phyloP scores from a whole-genome alignment of 2,888 invertebrate species.

The Lottia gigantea region DNA sequence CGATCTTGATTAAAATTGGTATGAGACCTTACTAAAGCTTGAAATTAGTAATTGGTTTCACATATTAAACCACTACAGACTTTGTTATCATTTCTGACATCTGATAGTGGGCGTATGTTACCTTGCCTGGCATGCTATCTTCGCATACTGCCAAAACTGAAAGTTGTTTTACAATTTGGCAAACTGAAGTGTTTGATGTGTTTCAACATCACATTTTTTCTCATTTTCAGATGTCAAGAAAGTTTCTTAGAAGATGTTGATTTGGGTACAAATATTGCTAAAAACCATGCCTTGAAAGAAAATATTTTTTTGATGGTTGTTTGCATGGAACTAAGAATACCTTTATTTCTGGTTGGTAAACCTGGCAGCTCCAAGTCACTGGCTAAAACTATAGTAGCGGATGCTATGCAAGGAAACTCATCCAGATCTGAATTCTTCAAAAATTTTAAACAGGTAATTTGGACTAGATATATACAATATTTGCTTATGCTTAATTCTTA shows the following conservation, averaged over 20 bases:
- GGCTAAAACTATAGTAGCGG: slow-evolving; percentile 63
- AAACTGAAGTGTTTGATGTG: too few relatives aligned
- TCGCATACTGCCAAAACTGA: too few relatives aligned
- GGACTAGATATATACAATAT: too few relatives aligned
- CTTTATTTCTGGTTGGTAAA: slow-evolving; percentile 66
- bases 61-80: too few relatives aligned
- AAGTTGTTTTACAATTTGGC: too few relatives aligned
- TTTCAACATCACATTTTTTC: not conserved
- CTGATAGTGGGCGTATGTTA: too few relatives aligned
- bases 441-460: slow-evolving; percentile 53
- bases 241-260: slow-evolving; percentile 54
- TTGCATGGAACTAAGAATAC: slow-evolving; percentile 65
- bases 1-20: too few relatives aligned
- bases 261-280: slow-evolving; percentile 56
- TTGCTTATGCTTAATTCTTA: too few relatives aligned
- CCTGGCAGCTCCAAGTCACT: slow-evolving; percentile 67
- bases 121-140: too few relatives aligned
- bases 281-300: slow-evolving; percentile 63
- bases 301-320: slow-evolving; percentile 67
- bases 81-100: too few relatives aligned
- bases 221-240: slow-evolving; percentile 56
- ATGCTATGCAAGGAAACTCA: slow-evolving; percentile 63
- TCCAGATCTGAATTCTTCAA: slow-evolving; percentile 53
- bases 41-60: too few relatives aligned
- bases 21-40: too few relatives aligned